These are phyloP conservation scores for Sesamia inferens DNA, from an alignment of 2,888 invertebrate species.

Conservation along the genomic window DNA sequence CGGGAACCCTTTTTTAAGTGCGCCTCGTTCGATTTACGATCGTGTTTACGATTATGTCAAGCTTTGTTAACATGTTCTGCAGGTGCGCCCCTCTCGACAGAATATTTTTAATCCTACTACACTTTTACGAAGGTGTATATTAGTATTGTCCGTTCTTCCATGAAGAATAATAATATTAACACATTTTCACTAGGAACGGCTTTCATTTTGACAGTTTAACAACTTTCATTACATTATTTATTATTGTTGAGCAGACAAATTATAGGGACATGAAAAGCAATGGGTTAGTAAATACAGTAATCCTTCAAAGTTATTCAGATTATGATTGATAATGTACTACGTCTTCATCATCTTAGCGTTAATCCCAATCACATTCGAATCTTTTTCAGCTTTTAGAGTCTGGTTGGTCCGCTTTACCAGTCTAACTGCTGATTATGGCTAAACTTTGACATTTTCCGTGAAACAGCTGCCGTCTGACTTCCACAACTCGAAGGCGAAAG, in stretches of 20 bases:
- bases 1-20: slow-evolving; percentile 71
- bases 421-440: too few relatives aligned
- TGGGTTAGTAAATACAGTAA: not conserved
- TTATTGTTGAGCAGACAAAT: not conserved
- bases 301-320: too few relatives aligned
- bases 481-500: too few relatives aligned
- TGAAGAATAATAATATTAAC: not conserved
- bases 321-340: not conserved
- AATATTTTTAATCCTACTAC: slow-evolving; percentile 61
- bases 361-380: too few relatives aligned
- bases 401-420: too few relatives aligned
- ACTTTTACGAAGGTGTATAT: slow-evolving; percentile 28
- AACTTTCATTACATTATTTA: not conserved
- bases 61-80: slow-evolving; percentile 71
- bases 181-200: not conserved
- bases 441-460: too few relatives aligned
- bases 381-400: too few relatives aligned
- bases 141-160: not conserved
- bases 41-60: slow-evolving; percentile 76
- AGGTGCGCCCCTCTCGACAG: slow-evolving; percentile 72
- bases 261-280: not conserved
- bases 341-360: too few relatives aligned
- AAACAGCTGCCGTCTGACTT: too few relatives aligned
- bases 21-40: slow-evolving; percentile 75
- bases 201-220: not conserved